Percentiles rank a stretch among this genome's conserved stretches.
Evolutionary conservation across 2,113 vertebrate species (phyloP).

Genomic region (Empidonax alnorum): DNA sequence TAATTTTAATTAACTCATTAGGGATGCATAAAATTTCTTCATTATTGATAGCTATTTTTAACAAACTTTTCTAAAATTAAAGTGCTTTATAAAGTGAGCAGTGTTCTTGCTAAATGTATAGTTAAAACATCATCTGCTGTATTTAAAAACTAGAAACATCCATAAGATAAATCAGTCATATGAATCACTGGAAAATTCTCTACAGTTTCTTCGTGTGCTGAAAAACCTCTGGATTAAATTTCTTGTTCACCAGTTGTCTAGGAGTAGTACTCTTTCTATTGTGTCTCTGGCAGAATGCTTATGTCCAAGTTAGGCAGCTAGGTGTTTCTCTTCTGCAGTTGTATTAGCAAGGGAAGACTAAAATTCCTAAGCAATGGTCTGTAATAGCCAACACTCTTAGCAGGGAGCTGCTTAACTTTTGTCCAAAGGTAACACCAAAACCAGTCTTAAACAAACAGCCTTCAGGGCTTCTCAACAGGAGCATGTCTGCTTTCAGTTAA

Average conservation of each 20-base stretch:
- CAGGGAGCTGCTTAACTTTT: slow-evolving; percentile 40
- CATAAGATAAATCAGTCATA: background rate
- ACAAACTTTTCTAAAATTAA: background rate
- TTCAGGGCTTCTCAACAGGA: background rate
- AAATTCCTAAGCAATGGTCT: background rate
- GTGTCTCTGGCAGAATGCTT: background rate
- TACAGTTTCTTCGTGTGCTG: background rate
- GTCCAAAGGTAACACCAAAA: background rate
- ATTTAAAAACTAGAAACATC: slow-evolving; percentile 23
- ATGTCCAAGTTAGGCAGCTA: background rate
- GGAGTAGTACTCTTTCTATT: background rate
- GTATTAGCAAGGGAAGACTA: background rate
- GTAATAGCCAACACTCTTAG: background rate
- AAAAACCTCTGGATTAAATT: background rate
- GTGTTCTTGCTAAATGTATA: slow-evolving; percentile 1
- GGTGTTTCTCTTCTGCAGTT: background rate
- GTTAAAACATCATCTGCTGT: background rate
- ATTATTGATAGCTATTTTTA: slow-evolving; percentile 29
- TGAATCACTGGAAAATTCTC: background rate
- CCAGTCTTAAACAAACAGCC: background rate
- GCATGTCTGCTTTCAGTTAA: background rate
- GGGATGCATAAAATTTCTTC: slow-evolving; percentile 33
- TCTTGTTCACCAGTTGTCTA: background rate
- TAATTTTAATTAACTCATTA: slow-evolving; percentile 69
- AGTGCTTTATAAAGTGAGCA: slow-evolving; percentile 6